Percentiles rank a stretch among this genome's conserved stretches.
Evolutionary conservation across 2,113 vertebrate genomes (phyloP).

Genomic region (Varanus komodoensis): DNA sequence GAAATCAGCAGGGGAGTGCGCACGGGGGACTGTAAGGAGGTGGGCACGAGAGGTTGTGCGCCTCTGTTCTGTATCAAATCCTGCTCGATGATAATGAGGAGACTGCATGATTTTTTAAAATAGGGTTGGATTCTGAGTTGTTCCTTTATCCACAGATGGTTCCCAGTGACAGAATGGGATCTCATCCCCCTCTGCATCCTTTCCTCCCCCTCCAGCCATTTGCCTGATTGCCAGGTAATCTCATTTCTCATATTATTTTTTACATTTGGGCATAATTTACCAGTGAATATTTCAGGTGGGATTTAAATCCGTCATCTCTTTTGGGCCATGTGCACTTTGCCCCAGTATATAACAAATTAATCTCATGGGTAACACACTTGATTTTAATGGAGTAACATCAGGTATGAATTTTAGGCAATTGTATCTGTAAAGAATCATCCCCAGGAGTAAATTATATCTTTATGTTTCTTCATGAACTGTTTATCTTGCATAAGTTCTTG

Average conservation of each 20-base stretch:
- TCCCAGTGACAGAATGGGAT: too few species aligned
- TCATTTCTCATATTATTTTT: not conserved
- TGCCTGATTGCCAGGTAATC: not conserved
- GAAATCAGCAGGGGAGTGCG: too few species aligned
- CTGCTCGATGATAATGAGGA: not conserved
- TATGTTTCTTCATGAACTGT: not conserved
- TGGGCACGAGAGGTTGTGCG: too few species aligned
- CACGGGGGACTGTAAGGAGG: too few species aligned
- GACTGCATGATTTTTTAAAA: not conserved
- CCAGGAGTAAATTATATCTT: not conserved
- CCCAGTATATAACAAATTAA: not conserved
- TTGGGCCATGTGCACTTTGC: not conserved
- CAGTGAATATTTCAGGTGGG: not conserved
- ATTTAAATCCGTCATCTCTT: not conserved
- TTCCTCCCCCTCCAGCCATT: too few species aligned
- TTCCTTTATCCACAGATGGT: too few species aligned
- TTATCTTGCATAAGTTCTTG: not conserved
- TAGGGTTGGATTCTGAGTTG: too few species aligned
- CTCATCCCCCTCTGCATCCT: too few species aligned
- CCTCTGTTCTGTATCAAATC: constrained; percentile 7
- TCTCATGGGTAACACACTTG: not conserved
- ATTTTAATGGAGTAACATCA: constrained; percentile 3
- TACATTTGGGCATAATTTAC: not conserved
- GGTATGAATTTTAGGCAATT: constrained; percentile 7
- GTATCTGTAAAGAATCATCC: constrained; percentile 7